phyloP scores from a whole-genome alignment of 2,797 vertebrate species.

The Jordanella pulchra region DNA sequence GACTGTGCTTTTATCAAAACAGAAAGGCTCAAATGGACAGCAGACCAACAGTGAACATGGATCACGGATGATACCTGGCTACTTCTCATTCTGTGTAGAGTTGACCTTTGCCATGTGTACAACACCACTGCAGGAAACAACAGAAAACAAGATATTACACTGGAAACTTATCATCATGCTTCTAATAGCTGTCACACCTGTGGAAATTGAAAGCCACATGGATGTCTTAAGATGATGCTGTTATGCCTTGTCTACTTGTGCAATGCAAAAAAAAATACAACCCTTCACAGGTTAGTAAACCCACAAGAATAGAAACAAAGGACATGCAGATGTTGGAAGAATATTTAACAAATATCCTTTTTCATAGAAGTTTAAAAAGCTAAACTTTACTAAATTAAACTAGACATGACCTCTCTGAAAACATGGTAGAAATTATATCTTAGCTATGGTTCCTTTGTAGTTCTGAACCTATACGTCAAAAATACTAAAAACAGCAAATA shows the following conservation, averaged over 20 bases:
- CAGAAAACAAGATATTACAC: background rate
- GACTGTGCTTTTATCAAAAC: constrained; percentile 56
- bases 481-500: constrained; percentile 3
- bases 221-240: background rate
- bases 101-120: constrained; percentile 11
- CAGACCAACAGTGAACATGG: constrained; percentile 42
- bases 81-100: constrained; percentile 31
- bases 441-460: constrained; percentile 3
- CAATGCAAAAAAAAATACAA: constrained; percentile 6
- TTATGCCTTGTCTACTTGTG: background rate
- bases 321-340: background rate
- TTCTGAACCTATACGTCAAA: constrained; percentile 6
- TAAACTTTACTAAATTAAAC: constrained; percentile 11
- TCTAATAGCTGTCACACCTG: background rate
- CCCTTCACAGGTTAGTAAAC: constrained; percentile 2
- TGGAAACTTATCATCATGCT: constrained; percentile 1
- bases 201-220: background rate
- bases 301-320: background rate
- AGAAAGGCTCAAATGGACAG: constrained; percentile 48
- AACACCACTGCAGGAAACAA: background rate
- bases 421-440: constrained; percentile 13
- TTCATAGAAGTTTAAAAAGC: background rate
- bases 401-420: constrained; percentile 7
- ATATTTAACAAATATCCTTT: background rate
- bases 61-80: constrained; percentile 40